phyloP scores from a whole-genome alignment of 2,113 vertebrate genomes.

The Rhipidura dahli region DNA sequence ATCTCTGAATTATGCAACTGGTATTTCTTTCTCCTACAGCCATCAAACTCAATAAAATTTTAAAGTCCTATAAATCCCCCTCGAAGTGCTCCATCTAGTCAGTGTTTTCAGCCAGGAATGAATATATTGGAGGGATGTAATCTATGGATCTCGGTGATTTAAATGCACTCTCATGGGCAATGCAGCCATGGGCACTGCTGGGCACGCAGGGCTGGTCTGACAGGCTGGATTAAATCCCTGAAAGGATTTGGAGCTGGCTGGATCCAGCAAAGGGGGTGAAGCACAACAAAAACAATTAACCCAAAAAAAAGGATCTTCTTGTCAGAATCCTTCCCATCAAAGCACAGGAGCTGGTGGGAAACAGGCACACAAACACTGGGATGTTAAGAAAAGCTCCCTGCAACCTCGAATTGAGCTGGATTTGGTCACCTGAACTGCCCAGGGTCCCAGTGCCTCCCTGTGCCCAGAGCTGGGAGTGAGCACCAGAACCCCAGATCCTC shows the following conservation, averaged over 20 bases:
- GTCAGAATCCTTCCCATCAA: background rate
- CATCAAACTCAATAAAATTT: background rate
- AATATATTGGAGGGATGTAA: background rate
- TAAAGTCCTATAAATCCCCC: background rate
- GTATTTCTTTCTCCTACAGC: background rate
- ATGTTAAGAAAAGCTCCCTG: background rate
- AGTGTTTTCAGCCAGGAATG: background rate
- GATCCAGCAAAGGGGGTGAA: background rate
- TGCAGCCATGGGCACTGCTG: background rate
- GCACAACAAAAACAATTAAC: background rate
- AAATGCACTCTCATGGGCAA: background rate
- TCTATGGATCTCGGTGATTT: background rate
- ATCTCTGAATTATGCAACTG: background rate
- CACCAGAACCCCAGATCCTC: background rate
- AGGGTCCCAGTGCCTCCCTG: background rate
- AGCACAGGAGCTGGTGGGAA: background rate
- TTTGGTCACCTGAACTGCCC: background rate
- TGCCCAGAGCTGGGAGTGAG: background rate
- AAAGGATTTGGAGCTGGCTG: background rate
- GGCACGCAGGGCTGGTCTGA: background rate
- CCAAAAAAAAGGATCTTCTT: background rate
- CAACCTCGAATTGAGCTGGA: background rate
- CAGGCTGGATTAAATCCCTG: background rate
- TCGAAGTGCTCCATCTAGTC: background rate
- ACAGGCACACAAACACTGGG: background rate